These are phyloP conservation scores for Scelioninae gen. 1 DNA, from an alignment of 2,888 invertebrate species.

Conservation along the genomic window DNA sequence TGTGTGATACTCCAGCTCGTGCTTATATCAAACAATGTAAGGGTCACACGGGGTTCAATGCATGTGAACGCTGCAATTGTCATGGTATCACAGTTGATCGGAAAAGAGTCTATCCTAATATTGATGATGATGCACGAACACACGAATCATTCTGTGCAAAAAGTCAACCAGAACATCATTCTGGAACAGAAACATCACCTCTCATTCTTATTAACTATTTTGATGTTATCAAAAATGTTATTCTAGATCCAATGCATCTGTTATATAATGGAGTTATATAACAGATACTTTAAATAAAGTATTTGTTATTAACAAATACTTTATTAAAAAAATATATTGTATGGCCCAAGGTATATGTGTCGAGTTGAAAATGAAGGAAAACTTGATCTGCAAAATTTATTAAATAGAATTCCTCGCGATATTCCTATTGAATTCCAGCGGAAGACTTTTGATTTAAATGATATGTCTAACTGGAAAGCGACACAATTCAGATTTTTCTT, in stretches of 20 bases:
- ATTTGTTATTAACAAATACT: no score
- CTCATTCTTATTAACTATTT: slow-evolving; percentile 46
- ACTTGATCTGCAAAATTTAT: slow-evolving; percentile 17
- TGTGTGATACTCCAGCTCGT: slow-evolving; percentile 25
- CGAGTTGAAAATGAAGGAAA: slow-evolving; percentile 8
- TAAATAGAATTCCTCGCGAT: slow-evolving; percentile 32
- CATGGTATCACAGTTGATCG: slow-evolving; percentile 3
- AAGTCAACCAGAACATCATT: slow-evolving; percentile 50
- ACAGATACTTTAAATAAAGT: no score
- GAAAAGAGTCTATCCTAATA: slow-evolving; percentile 32
- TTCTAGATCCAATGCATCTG: slow-evolving; percentile 65
- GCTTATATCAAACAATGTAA: slow-evolving; percentile 16
- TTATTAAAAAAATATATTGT: slow-evolving; percentile 24
- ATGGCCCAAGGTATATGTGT: slow-evolving; percentile 27
- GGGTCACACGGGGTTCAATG: slow-evolving; percentile 1
- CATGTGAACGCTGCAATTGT: slow-evolving; percentile 6
- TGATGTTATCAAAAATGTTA: slow-evolving; percentile 49
- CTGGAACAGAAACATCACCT: slow-evolving; percentile 21
- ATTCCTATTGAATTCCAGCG: slow-evolving; percentile 71
- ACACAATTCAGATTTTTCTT: slow-evolving; percentile 30
- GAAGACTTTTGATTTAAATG: slow-evolving; percentile 66
- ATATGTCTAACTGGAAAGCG: slow-evolving; percentile 68
- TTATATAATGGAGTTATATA: slow-evolving; percentile 48
- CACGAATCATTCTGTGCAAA: slow-evolving; percentile 42
- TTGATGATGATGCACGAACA: slow-evolving; percentile 46